Evolutionary conservation across 1,140 invertebrate genomes (phyloP), one percentile per base, ranked within the genome.

Genomic region (Pseudoatta argentina): DNA sequence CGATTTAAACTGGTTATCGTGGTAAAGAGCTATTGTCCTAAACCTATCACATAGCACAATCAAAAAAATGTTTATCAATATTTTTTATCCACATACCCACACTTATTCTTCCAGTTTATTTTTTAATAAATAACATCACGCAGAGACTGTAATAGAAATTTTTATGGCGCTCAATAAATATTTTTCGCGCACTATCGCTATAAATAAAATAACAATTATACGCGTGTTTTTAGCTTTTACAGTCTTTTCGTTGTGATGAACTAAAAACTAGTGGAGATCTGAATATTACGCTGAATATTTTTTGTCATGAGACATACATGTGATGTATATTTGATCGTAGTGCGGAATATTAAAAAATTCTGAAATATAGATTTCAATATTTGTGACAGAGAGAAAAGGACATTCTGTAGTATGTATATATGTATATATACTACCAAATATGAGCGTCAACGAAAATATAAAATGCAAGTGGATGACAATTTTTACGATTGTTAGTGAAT

Each of bases 291-390:
- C 4, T 18, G 44, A 12, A 8, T 79, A 34, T 34, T 79, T 51
- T 78, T 79, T 79, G 10, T 66, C 18, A 24, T 14, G 6, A 61
- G 21, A 30, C 14, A 34, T 16, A 64, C n/a, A 10, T 64, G 59
- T 14, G 24, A 64, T 66, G 8, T 51, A 51, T 18, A 44, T 34
- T 78, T 4, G 53, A 16, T 14, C 27, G 27, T 27, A 8, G 27
- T 44, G 24, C 5, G 27, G 53, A 66, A n/a, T 44, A 61, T 44
- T 48, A 27, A 21, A 66, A 76, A 78, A 53, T 66, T 66, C 44
- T 66, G n/a, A 78, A 78, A 77, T 57, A 30, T n/a, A 8, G 18
- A 78, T 78, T 66, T 66, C 7, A n/a, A 64, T 79, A 21, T 57
- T n/a, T 55, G 18, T 21, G 44, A 55, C 2, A 18, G 16, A 48